Conservation (phyloP, 2,888 invertebrate genomes). For the Sarcophaga subvicina region DNA sequence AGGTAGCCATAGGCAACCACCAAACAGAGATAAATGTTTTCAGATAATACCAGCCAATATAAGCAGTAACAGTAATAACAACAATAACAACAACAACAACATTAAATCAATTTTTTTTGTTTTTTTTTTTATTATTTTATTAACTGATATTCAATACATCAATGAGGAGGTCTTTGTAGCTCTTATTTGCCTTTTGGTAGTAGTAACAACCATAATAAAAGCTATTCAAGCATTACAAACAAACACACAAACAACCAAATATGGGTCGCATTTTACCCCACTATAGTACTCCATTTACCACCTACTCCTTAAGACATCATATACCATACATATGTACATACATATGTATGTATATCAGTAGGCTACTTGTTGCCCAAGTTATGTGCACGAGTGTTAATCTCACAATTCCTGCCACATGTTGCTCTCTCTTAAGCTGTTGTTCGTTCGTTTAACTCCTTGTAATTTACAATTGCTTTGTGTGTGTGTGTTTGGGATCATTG, state of each 20-base stretch:
- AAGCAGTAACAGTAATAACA: background rate
- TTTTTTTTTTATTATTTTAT: constrained; percentile 32
- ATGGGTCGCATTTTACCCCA: constrained; percentile 44
- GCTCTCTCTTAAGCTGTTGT: no score
- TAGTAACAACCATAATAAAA: no score
- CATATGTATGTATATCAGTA: no score
- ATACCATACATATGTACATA: no score
- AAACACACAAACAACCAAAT: constrained; percentile 14
- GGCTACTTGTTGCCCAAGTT: no score
- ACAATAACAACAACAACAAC: no score
- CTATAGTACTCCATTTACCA: constrained; percentile 11
- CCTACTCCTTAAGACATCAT: no score
- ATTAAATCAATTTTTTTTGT: background rate
- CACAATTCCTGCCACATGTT: no score
- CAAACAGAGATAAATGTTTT: constrained; percentile 47
- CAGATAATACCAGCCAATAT: constrained; percentile 35
- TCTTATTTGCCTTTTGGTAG: constrained; percentile 17
- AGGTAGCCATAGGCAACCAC: constrained; percentile 38
- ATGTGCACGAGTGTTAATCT: no score
- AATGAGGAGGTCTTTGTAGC: constrained; percentile 28
- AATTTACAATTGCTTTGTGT: no score
- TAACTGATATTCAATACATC: constrained; percentile 40
- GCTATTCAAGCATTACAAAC: background rate
- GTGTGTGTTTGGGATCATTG: no score
- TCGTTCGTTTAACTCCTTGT: no score